phyloP scores from a whole-genome alignment of 2,113 vertebrate species.

The Zosterops hypoxanthus region DNA sequence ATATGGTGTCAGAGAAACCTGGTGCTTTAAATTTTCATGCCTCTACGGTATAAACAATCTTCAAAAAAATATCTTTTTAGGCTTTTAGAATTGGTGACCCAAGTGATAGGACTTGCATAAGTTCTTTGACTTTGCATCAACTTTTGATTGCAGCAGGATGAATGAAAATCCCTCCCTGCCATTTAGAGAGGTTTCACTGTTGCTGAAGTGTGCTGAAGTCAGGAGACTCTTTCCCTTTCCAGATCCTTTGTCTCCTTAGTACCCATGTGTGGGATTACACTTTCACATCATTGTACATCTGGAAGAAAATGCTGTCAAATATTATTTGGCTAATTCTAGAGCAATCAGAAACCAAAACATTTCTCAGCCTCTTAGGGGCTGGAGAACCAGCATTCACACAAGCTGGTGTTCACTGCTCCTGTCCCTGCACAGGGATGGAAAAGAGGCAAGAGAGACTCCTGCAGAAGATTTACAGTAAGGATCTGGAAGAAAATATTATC shows the following conservation, averaged over 20 bases:
- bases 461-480: background rate
- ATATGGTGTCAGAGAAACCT: background rate
- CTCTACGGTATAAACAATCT: accelerated
- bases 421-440: background rate
- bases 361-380: background rate
- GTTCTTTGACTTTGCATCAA: background rate
- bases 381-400: background rate
- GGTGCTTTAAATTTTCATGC: background rate
- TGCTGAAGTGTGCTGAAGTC: background rate
- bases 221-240: background rate
- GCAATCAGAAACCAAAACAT: background rate
- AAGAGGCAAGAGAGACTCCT: background rate
- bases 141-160: background rate
- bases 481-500: background rate
- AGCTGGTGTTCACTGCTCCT: background rate
- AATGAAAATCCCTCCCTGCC: background rate
- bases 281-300: background rate
- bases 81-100: background rate
- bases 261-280: background rate
- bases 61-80: background rate
- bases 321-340: background rate
- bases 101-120: background rate
- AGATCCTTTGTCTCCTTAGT: background rate
- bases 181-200: background rate
- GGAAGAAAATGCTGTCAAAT: background rate